Conservation (phyloP, 2,797 vertebrate genomes). For the Epinephelus coioides region DNA sequence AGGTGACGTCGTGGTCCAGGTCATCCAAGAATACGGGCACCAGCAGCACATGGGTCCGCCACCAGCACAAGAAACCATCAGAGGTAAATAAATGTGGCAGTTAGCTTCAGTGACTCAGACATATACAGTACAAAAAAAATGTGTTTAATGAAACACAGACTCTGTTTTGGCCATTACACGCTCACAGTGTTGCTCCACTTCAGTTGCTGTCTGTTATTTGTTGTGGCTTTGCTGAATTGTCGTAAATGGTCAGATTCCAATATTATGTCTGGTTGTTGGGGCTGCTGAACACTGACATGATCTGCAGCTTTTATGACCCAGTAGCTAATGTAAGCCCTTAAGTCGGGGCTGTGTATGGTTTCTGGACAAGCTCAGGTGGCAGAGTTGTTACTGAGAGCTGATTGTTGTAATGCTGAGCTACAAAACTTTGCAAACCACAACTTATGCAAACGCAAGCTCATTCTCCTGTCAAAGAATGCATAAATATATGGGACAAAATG, state of each 20-base stretch:
- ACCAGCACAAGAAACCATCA: conserved; percentile 95
- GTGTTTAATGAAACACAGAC: conserved; percentile 26
- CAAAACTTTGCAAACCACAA: conserved; percentile 7
- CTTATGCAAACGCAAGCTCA: not conserved
- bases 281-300: conserved; percentile 15
- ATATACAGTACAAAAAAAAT: conserved; percentile 10
- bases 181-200: conserved; percentile 29
- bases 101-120: conserved; percentile 10
- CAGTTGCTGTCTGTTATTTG: conserved; percentile 28
- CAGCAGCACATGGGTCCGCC: conserved; percentile 93
- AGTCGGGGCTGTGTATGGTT: conserved; percentile 5
- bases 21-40: conserved; percentile 92
- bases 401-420: conserved; percentile 3
- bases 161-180: conserved; percentile 21
- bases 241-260: conserved; percentile 31
- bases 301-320: conserved; percentile 18
- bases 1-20: conserved; percentile 91
- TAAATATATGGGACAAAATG: not conserved
- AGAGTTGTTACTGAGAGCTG: not conserved
- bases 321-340: conserved; percentile 5
- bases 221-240: conserved; percentile 30
- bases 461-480: not conserved
- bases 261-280: not conserved
- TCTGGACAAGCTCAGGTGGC: conserved; percentile 11
- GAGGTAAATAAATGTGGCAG: conserved; percentile 86